Conservation (phyloP, 2,113 vertebrate species). For the Prunella himalayana region DNA sequence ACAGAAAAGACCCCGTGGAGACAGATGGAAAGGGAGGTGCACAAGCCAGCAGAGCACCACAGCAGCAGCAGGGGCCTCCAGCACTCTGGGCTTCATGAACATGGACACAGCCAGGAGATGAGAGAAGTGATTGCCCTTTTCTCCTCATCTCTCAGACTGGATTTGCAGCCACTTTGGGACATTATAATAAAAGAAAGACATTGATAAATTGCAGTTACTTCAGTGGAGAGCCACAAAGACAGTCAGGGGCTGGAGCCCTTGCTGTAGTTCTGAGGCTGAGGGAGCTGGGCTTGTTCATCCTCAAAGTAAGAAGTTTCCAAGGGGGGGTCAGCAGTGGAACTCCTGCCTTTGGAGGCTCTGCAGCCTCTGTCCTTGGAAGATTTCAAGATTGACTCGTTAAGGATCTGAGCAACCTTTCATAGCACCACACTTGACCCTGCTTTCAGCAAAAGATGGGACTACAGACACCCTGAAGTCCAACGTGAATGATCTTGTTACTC, state of each 20-base stretch:
- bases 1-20: neutral
- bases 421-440: neutral
- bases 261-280: neutral
- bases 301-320: neutral
- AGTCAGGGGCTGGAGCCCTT: neutral
- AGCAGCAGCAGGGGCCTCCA: neutral
- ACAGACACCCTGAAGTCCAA: neutral
- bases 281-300: neutral
- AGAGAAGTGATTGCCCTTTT: neutral
- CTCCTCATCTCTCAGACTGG: neutral
- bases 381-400: neutral
- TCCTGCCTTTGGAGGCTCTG: neutral
- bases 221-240: neutral
- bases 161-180: neutral
- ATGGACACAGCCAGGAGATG: neutral
- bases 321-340: neutral
- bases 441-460: neutral
- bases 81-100: neutral
- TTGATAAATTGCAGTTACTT: neutral
- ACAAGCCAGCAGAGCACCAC: neutral
- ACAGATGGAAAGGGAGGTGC: neutral
- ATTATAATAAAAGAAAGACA: neutral
- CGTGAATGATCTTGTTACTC: neutral
- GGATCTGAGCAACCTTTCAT: neutral
- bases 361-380: neutral